Evolutionary conservation across 2,888 invertebrate species (phyloP).

Genomic region (Pristionchus japonicus): DNA sequence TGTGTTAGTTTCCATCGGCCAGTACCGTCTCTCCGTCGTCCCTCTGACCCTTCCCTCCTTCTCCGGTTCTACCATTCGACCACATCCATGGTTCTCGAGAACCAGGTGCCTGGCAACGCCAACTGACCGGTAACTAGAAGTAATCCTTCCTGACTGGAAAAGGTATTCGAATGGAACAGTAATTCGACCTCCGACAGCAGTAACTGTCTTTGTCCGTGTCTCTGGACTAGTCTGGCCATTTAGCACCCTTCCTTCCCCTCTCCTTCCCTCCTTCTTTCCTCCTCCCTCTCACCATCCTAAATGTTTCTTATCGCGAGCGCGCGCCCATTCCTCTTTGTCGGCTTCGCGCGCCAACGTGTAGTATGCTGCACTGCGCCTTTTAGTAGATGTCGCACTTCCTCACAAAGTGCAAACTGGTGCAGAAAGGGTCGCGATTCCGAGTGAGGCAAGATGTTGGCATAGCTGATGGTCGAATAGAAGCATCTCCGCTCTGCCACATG

Average conservation of each 20-base stretch:
- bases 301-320: neutral
- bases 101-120: neutral
- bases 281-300: neutral
- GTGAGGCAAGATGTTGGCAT: conserved; percentile 78
- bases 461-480: conserved; percentile 72
- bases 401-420: neutral
- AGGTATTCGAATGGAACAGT: too few species aligned
- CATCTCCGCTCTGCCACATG: conserved; percentile 76
- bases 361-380: neutral
- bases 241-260: neutral
- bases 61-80: neutral
- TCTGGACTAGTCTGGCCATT: neutral
- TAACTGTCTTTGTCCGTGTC: neutral
- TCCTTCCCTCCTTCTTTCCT: too few species aligned
- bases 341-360: neutral
- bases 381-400: neutral
- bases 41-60: neutral
- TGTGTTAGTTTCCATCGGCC: conserved; percentile 9
- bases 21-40: neutral
- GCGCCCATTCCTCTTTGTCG: neutral
- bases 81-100: neutral
- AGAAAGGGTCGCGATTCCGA: neutral
- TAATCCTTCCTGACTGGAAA: neutral
- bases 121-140: neutral
- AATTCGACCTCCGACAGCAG: neutral